Evolutionary conservation across 35 echinoderm and acorn worm species (phyloP).

Genomic region (Strongylocentrotus purpuratus): DNA sequence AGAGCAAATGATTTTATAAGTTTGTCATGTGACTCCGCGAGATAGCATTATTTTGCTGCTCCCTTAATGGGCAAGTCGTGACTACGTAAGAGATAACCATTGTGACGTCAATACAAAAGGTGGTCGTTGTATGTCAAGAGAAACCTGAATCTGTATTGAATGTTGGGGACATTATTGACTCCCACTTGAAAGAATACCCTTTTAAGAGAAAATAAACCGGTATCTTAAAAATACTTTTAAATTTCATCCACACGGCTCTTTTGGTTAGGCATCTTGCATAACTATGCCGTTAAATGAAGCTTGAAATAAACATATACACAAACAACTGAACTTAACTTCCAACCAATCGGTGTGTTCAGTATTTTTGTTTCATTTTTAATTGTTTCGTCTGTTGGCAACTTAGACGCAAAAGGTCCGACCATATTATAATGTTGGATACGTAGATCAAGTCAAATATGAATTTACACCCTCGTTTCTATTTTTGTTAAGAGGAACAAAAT

Average conservation of each 20-base stretch:
- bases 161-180: too few species aligned
- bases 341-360: not conserved
- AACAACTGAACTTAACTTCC: not conserved
- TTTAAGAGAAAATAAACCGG: too few species aligned
- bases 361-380: too few species aligned
- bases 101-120: not conserved
- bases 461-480: too few species aligned
- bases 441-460: too few species aligned
- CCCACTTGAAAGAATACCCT: too few species aligned
- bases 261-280: not conserved
- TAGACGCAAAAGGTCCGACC: too few species aligned
- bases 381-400: too few species aligned
- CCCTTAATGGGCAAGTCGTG: not conserved
- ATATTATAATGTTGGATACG: too few species aligned
- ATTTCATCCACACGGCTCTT: not conserved
- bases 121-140: not conserved
- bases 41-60: not conserved
- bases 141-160: not conserved
- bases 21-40: not conserved
- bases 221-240: too few species aligned
- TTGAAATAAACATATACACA: not conserved
- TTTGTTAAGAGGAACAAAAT: too few species aligned
- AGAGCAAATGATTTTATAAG: not conserved
- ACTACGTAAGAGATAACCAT: not conserved
- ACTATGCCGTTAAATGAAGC: not conserved